Conservation (phyloP, 2,888 invertebrate species). For the Drosophila cognata region DNA sequence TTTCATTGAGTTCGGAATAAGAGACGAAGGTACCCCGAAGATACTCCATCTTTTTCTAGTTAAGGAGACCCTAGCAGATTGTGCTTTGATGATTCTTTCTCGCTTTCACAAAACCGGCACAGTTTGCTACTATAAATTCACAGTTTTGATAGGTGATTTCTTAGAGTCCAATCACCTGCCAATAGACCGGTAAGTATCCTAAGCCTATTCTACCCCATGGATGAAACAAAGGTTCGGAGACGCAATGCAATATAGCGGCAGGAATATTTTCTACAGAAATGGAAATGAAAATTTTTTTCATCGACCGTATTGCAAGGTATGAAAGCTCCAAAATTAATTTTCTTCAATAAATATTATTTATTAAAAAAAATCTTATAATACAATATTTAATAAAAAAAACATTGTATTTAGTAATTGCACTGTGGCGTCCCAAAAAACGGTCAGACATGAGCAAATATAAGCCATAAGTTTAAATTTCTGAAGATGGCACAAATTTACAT, state of each 20-base stretch:
- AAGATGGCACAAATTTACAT: too few relatives aligned
- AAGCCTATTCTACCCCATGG: not conserved
- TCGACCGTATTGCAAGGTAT: not conserved
- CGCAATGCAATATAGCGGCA: not conserved
- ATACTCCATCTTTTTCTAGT: not conserved
- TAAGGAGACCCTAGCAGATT: not conserved
- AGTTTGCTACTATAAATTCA: not conserved
- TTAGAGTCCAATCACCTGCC: not conserved
- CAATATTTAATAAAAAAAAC: too few relatives aligned
- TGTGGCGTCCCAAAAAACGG: too few relatives aligned
- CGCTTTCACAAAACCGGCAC: not conserved
- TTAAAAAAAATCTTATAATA: too few relatives aligned
- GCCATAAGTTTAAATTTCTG: too few relatives aligned
- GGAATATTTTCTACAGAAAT: not conserved
- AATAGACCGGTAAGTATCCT: not conserved
- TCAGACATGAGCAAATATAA: too few relatives aligned
- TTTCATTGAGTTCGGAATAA: not conserved
- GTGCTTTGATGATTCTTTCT: not conserved
- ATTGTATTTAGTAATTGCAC: too few relatives aligned
- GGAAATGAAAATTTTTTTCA: not conserved
- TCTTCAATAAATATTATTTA: too few relatives aligned
- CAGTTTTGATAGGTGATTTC: too few relatives aligned
- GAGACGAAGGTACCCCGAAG: not conserved
- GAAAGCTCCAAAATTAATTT: not conserved
- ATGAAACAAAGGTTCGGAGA: too few relatives aligned